Evolutionary conservation across 2,113 vertebrate genomes (phyloP).

Genomic region (Stigmatopora nigra): DNA sequence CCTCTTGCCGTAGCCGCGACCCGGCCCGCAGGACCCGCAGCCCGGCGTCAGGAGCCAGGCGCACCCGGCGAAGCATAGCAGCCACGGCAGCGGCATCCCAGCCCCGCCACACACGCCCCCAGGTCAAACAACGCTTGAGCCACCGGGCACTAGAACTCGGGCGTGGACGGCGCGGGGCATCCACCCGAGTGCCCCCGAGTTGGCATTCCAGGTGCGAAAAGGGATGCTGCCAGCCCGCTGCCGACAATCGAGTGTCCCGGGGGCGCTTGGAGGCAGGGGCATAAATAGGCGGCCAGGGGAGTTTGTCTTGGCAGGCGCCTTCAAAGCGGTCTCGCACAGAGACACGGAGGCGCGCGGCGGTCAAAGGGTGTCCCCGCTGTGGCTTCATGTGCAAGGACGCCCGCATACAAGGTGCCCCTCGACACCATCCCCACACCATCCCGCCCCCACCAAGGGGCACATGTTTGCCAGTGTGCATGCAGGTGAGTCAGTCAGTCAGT

Average conservation of each 20-base stretch:
- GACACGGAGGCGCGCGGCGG: slow-evolving; percentile 63
- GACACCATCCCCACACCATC: slow-evolving; percentile 26
- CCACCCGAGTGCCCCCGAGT: slow-evolving; percentile 55
- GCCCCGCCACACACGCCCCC: slow-evolving; percentile 35
- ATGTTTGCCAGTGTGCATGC: neutral
- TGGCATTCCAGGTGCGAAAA: slow-evolving; percentile 61
- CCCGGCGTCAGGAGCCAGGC: slow-evolving; percentile 73
- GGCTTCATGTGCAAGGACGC: slow-evolving; percentile 32
- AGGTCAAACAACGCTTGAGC: slow-evolving; percentile 19
- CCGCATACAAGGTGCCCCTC: slow-evolving; percentile 63
- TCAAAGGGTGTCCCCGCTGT: slow-evolving; percentile 70
- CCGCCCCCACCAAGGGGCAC: neutral
- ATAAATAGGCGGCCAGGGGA: slow-evolving; percentile 81
- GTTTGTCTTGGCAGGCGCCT: slow-evolving; percentile 81
- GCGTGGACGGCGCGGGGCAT: slow-evolving; percentile 45
- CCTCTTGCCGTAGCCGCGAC: slow-evolving; percentile 86
- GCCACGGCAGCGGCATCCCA: slow-evolving; percentile 77
- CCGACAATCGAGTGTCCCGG: slow-evolving; percentile 52
- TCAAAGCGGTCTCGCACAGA: slow-evolving; percentile 62
- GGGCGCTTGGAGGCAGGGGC: slow-evolving; percentile 62
- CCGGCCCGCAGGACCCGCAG: slow-evolving; percentile 83
- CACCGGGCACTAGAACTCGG: neutral
- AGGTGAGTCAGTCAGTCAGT: neutral
- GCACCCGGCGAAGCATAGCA: slow-evolving; percentile 71
- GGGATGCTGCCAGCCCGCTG: slow-evolving; percentile 30